phyloP scores from a whole-genome alignment of 2,113 vertebrate genomes.

The Marmota monax region DNA sequence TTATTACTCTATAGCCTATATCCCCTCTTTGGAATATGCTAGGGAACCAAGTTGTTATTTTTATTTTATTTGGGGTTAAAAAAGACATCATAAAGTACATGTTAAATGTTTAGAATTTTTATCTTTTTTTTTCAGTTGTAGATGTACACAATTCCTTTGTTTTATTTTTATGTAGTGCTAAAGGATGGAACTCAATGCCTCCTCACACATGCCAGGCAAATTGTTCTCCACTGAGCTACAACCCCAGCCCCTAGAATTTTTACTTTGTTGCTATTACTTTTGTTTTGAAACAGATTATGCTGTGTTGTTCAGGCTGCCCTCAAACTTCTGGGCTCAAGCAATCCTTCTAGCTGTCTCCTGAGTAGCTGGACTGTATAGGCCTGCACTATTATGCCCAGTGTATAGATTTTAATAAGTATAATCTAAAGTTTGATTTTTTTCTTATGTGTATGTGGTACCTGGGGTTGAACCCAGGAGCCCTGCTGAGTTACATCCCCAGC shows the following conservation, averaged over 20 bases:
- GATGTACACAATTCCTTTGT: no score
- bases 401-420: not conserved
- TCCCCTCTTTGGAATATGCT: not conserved
- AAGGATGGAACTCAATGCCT: no score
- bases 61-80: not conserved
- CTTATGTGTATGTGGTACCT: no score
- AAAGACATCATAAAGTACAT: not conserved
- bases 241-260: no score
- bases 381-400: no score
- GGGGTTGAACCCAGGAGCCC: not conserved
- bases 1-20: not conserved
- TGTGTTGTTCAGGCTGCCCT: not conserved
- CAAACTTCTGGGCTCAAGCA: not conserved
- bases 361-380: not conserved
- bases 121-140: no score
- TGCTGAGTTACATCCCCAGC: not conserved
- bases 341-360: not conserved
- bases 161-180: no score
- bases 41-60: constrained; percentile 16
- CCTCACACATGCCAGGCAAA: no score
- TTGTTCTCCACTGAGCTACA: no score
- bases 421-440: not conserved
- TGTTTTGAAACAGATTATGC: not conserved
- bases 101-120: not conserved
- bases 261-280: not conserved